These are phyloP conservation scores for Amphilophus citrinellus DNA, from an alignment of 2,113 vertebrate genomes.

Conservation along the genomic window DNA sequence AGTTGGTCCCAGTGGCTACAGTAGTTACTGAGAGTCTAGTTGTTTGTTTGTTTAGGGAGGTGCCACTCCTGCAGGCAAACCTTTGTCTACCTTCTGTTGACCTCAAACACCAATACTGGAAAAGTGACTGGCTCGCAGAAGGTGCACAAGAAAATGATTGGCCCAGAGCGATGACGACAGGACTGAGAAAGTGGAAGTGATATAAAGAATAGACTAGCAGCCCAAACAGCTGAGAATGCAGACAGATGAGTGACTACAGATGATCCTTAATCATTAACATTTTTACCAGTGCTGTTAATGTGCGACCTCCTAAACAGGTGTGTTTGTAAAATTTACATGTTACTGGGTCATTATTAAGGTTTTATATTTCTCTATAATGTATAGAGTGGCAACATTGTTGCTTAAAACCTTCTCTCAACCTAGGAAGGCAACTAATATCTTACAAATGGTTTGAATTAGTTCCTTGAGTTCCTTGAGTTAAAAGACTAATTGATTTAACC, in stretches of 20 bases:
- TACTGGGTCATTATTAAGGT: neutral
- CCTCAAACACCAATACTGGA: neutral
- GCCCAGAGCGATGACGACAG: neutral
- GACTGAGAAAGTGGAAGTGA: neutral
- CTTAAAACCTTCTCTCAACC: neutral
- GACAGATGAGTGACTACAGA: neutral
- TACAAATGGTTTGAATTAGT: neutral
- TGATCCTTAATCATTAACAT: neutral
- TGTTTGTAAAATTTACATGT: neutral
- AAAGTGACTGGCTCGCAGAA: neutral
- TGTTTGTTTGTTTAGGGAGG: no score
- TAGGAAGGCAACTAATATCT: neutral
- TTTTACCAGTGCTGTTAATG: neutral
- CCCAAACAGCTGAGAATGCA: neutral
- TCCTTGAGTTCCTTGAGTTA: neutral
- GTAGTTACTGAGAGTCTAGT: no score
- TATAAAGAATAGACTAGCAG: neutral
- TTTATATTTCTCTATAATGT: neutral
- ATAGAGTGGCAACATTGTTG: neutral
- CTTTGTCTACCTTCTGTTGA: neutral
- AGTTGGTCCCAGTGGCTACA: no score
- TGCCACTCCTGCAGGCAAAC: neutral
- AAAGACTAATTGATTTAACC: neutral
- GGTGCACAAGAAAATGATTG: neutral
- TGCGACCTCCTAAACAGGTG: neutral